Evolutionary conservation across 2,797 vertebrate species (phyloP).

Genomic region (Hypotaenidia okinawae): DNA sequence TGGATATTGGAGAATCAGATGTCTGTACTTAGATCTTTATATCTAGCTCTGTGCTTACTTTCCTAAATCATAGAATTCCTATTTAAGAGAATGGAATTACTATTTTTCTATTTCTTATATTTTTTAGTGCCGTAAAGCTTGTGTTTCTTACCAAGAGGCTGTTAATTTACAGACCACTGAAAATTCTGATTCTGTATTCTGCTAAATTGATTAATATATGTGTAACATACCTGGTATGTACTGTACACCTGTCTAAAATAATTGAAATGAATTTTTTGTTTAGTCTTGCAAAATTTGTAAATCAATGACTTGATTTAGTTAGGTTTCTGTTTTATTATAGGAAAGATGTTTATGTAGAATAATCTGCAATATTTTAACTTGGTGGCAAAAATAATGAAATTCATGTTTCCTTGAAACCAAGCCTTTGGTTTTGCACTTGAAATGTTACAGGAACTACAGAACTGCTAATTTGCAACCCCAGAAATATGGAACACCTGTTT

Average conservation of each 20-base stretch:
- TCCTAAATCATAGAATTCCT: background rate
- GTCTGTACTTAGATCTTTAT: background rate
- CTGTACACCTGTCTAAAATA: background rate
- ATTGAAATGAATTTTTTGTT: background rate
- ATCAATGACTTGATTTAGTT: background rate
- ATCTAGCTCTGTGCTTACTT: background rate
- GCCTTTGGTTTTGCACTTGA: conserved; percentile 10
- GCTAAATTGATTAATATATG: background rate
- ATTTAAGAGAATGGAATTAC: background rate
- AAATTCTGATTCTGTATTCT: background rate
- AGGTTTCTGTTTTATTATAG: background rate
- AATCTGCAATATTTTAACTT: background rate
- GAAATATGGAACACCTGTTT: background rate
- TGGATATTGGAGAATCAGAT: background rate
- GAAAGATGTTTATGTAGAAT: background rate
- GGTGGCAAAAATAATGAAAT: background rate
- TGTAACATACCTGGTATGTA: background rate
- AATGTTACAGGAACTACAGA: conserved; percentile 25
- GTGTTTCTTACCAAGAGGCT: background rate
- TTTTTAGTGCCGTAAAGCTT: background rate
- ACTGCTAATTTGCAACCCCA: background rate
- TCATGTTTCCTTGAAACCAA: background rate
- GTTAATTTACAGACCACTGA: background rate
- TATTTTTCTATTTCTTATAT: background rate
- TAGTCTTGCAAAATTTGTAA: background rate